These are phyloP conservation scores for Orbicella faveolata DNA, from an alignment of 64 coral and sea anemone genomes.

Conservation along the genomic window DNA sequence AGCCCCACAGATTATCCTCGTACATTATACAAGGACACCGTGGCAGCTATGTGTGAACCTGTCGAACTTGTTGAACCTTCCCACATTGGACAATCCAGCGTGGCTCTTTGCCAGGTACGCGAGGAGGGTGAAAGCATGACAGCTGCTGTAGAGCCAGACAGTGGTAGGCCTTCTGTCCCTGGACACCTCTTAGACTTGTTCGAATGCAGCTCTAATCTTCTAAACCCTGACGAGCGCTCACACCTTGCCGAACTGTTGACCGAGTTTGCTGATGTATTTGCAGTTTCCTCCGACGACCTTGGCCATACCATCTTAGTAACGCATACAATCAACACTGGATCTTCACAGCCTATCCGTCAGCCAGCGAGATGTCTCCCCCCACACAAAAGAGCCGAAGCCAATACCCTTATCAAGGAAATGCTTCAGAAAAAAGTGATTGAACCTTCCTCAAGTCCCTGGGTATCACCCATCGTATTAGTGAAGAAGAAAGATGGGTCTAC, in stretches of 20 bases:
- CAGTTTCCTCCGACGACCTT: background rate
- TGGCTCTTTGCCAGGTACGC: background rate
- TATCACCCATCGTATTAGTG: conserved; percentile 10
- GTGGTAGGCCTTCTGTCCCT: background rate
- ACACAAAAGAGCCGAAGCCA: background rate
- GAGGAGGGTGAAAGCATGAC: background rate
- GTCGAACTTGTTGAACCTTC: background rate
- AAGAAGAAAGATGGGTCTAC: conserved; percentile 37
- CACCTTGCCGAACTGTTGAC: background rate
- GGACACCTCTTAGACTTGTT: conserved; percentile 17
- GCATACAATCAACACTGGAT: conserved; percentile 22
- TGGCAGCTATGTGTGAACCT: conserved; percentile 32
- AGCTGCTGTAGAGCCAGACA: background rate
- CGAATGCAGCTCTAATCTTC: background rate
- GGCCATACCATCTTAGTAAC: conserved; percentile 6
- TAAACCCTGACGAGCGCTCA: background rate
- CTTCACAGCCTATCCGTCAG: background rate
- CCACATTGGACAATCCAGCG: background rate
- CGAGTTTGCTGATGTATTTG: background rate
- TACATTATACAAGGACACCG: conserved; percentile 7
- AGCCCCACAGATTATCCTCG: conserved; percentile 18
- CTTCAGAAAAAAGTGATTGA: conserved; percentile 13
- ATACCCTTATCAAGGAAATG: conserved; percentile 6
- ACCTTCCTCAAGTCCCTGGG: conserved; percentile 28
- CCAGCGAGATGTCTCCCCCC: background rate